Conservation (phyloP, 1,140 invertebrate genomes). For the Sipha flava region DNA sequence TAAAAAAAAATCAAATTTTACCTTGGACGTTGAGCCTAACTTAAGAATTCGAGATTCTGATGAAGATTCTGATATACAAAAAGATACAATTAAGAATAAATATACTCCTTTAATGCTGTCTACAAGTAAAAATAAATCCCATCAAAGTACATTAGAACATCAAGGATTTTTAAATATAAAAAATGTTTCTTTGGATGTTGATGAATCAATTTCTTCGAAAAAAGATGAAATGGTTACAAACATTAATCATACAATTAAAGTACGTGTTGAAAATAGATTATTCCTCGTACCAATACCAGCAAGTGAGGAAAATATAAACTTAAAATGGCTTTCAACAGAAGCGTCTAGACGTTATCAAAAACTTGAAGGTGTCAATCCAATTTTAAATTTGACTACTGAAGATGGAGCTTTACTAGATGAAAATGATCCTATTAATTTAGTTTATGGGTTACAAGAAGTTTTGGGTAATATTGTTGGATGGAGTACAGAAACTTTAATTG, state of each 20-base stretch:
- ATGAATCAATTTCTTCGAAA: not conserved
- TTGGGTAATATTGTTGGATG: slow-evolving; percentile 53
- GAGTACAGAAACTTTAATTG: slow-evolving; percentile 53
- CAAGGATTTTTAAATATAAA: slow-evolving; percentile 10
- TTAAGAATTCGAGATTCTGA: not conserved
- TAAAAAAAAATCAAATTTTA: not conserved
- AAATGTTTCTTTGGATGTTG: not conserved
- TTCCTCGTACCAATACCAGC: slow-evolving; percentile 36
- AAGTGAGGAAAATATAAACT: slow-evolving; percentile 29
- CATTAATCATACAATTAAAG: slow-evolving; percentile 34
- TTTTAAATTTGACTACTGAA: slow-evolving; percentile 54
- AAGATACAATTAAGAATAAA: not conserved
- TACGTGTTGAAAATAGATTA: slow-evolving; percentile 37
- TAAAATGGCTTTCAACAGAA: slow-evolving; percentile 58
- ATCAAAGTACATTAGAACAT: slow-evolving; percentile 22
- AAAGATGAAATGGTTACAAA: not conserved
- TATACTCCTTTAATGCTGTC: slow-evolving; percentile 4
- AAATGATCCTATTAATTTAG: slow-evolving; percentile 51
- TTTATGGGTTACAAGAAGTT: slow-evolving; percentile 52
- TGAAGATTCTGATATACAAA: slow-evolving; percentile 8
- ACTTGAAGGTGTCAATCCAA: slow-evolving; percentile 56
- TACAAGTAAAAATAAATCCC: not conserved
- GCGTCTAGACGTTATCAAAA: slow-evolving; percentile 60
- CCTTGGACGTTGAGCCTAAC: not conserved
- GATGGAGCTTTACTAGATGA: slow-evolving; percentile 58